Evolutionary conservation across 2,888 invertebrate genomes (phyloP).

Genomic region (Athrips mouffetella): DNA sequence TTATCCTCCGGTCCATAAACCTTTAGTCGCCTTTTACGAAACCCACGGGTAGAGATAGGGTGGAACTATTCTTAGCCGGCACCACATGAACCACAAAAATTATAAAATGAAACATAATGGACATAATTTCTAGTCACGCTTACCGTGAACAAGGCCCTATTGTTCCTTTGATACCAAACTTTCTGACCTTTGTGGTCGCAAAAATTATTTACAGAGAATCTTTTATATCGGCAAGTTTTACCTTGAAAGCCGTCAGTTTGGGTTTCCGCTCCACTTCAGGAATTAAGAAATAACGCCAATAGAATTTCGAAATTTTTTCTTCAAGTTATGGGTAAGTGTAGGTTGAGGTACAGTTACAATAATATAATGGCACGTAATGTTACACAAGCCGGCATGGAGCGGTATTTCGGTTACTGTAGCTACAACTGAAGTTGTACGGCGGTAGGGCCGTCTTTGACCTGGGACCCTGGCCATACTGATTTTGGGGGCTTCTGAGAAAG

Average conservation of each 20-base stretch:
- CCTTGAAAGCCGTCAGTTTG: slow-evolving; percentile 39
- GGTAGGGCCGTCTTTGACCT: no score
- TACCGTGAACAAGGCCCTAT: slow-evolving; percentile 32
- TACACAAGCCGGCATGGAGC: neutral
- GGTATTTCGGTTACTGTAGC: neutral
- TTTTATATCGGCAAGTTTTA: slow-evolving; percentile 23
- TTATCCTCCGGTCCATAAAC: neutral
- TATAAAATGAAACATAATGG: no score
- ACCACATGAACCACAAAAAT: no score
- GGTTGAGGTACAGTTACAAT: neutral
- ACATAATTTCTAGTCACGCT: slow-evolving; percentile 12
- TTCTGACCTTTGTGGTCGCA: slow-evolving; percentile 11
- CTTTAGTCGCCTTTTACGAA: no score
- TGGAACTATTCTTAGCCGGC: no score
- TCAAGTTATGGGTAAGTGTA: neutral
- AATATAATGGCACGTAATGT: slow-evolving; percentile 22
- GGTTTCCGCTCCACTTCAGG: slow-evolving; percentile 52
- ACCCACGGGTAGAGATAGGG: no score
- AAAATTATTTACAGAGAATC: neutral
- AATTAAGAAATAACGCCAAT: slow-evolving; percentile 40
- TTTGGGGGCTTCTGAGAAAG: no score
- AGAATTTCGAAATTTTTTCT: slow-evolving; percentile 39
- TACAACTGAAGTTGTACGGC: no score
- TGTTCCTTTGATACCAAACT: slow-evolving; percentile 17
- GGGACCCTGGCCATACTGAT: no score